Base-by-base conservation (phyloP, 2,113 vertebrate species). In the Engystomops pustulosus region DNA sequence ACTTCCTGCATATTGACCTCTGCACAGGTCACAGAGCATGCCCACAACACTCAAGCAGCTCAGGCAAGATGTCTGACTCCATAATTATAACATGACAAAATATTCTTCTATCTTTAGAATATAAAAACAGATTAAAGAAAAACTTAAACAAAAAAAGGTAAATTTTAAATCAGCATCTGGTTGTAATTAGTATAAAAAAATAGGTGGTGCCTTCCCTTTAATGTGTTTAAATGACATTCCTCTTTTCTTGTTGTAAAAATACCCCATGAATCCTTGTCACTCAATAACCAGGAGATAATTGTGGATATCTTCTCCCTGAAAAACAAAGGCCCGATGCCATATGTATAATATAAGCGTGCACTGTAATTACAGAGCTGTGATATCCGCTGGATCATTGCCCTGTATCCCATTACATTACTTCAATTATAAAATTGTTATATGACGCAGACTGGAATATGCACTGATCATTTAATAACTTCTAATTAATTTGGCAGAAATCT, bases 381-480 rank as follows among this genome's bases (percentile, higher is more conserved):
- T 38, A 38, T 77, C n/a, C 60, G 34, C 60, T 78, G 75, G 75
- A 78, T 60, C 20, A 41, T 25, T 41, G 53, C 53, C 75, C 11
- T 34, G 32, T n/a, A 41, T 78, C 36, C 53, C 75, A 78, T 78
- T 78, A 78, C 41, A 41, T 78, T 41, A 41, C 11, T 36, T 41
- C 32, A 34, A 41, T 78, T 20, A 55, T 77, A 23, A 60, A 60
- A 60, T 15, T 25, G 51, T 53, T 60, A 77, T 76, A 58, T 55
- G 36, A 27, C 4, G 4, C 51, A 55, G 49, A 55, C n/a, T 58
- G 17, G 25, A 78, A 77, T 58, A 25, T 78, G 32, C 34, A 25
- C 51, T 60, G 75, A 60, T 58, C 55, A 55, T 78, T 78, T 78
- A 25, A 78, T 60, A 78, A 60, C 75, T 78, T 41, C 12, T 47